These are phyloP conservation scores for Callitettix versicolor DNA, from an alignment of 1,140 invertebrate genomes.

Conservation along the genomic window DNA sequence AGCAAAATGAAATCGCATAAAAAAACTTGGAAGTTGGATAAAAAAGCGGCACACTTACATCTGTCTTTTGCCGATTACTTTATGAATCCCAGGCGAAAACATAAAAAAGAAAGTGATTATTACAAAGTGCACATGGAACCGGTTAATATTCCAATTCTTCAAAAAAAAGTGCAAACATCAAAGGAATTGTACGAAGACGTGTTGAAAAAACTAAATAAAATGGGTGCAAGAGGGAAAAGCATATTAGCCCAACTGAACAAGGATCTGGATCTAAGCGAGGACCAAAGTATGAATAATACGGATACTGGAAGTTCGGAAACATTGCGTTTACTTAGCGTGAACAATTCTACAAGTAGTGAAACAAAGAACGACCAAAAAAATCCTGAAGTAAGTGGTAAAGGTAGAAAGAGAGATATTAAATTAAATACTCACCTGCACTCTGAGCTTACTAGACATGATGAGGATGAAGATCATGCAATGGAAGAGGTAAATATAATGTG, in stretches of 20 bases:
- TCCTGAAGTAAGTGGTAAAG: neutral
- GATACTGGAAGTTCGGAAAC: neutral
- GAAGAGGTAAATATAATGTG: slow-evolving; percentile 43
- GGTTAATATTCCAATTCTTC: slow-evolving; percentile 1
- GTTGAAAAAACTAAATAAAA: slow-evolving; percentile 38
- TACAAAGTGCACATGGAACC: neutral
- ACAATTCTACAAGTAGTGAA: neutral
- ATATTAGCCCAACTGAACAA: slow-evolving; percentile 10
- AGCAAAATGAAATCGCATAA: neutral
- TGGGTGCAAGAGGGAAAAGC: slow-evolving; percentile 6
- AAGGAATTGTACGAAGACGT: slow-evolving; percentile 47
- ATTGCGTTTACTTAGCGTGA: neutral
- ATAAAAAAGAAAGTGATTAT: slow-evolving; percentile 2
- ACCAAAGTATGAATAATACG: slow-evolving; percentile 5
- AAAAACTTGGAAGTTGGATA: slow-evolving; percentile 8
- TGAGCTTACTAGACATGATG: slow-evolving; percentile 43
- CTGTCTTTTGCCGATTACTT: slow-evolving; percentile 1
- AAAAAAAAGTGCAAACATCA: slow-evolving; percentile 30
- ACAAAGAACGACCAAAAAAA: neutral
- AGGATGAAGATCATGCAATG: slow-evolving; percentile 43
- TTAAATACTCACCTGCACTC: slow-evolving; percentile 26
- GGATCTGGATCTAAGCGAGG: slow-evolving; percentile 15
- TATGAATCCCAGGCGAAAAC: neutral
- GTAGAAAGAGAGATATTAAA: neutral
- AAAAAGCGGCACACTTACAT: slow-evolving; percentile 1